Percentiles rank a stretch among this genome's conserved stretches.
Conservation (phyloP, 92 coral and sea anemone genomes). For the Palythoa caribaeorum region DNA sequence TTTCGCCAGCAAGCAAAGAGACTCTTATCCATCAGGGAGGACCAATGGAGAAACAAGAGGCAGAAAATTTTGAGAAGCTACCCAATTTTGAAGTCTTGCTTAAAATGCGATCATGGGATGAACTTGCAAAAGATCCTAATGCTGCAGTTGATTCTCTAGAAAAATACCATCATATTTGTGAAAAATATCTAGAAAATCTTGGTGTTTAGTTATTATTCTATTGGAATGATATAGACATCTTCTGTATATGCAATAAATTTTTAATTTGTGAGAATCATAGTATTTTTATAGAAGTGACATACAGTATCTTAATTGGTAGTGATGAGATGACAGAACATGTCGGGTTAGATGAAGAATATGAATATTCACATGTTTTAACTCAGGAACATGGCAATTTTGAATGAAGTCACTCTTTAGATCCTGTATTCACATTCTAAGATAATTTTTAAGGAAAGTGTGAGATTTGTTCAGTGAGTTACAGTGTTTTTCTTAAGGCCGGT, state of each 20-base stretch:
- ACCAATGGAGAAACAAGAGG: constrained; percentile 90
- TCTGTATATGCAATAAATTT: background rate
- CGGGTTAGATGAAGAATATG: too few species aligned
- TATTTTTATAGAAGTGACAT: background rate
- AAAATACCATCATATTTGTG: constrained; percentile 93
- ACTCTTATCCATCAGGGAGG: constrained; percentile 96
- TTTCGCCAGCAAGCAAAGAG: constrained; percentile 88
- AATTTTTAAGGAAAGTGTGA: too few species aligned
- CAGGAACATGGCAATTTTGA: too few species aligned
- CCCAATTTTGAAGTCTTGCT: constrained; percentile 79
- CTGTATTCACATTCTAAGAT: too few species aligned
- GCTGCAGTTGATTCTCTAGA: constrained; percentile 78
- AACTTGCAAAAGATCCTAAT: constrained; percentile 79
- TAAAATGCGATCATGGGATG: constrained; percentile 96
- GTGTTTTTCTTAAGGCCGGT: too few species aligned
- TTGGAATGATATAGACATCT: background rate
- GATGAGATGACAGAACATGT: background rate
- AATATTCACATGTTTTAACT: too few species aligned
- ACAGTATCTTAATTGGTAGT: background rate
- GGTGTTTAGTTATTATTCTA: background rate
- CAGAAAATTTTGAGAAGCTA: constrained; percentile 80
- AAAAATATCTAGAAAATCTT: constrained; percentile 62
- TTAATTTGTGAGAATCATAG: background rate
- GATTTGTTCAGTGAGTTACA: too few species aligned
- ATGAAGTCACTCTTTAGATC: too few species aligned